A percentile compares a stretch with the other conserved stretches of the same genome.
phyloP scores from a whole-genome alignment of 1,140 invertebrate species.

The Drosophila tsacasi region DNA sequence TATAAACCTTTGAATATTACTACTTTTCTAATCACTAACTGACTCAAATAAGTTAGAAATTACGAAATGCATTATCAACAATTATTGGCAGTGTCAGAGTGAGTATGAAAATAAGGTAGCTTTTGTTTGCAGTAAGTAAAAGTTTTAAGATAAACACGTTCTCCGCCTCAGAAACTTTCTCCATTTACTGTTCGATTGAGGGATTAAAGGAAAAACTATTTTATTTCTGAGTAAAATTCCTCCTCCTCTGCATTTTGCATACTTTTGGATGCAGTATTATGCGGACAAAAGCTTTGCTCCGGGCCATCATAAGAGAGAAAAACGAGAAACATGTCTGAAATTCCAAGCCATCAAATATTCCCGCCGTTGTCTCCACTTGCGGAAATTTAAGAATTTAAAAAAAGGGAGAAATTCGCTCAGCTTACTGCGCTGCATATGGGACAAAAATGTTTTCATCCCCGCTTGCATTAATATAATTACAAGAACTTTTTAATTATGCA shows the following conservation, averaged over 20 bases:
- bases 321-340: neutral
- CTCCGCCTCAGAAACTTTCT: constrained; percentile 36
- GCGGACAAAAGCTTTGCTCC: constrained; percentile 2
- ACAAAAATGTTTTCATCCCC: constrained; percentile 13
- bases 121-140: constrained; percentile 28
- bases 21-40: neutral
- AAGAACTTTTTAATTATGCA: constrained; percentile 39
- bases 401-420: neutral
- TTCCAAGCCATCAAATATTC: constrained; percentile 10
- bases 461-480: constrained; percentile 13
- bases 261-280: constrained; percentile 2
- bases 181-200: constrained; percentile 57
- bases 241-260: neutral
- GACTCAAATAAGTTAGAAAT: neutral
- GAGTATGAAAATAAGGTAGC: neutral
- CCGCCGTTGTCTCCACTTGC: neutral
- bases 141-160: constrained; percentile 8
- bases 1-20: no score
- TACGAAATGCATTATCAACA: neutral
- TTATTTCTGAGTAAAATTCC: neutral
- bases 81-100: neutral
- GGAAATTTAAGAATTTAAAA: neutral
- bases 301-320: neutral
- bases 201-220: constrained; percentile 37
- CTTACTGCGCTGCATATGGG: neutral